These are phyloP conservation scores for Echinarachnius parma DNA, from an alignment of 53 echinoderm and acorn worm genomes.

Conservation along the genomic window DNA sequence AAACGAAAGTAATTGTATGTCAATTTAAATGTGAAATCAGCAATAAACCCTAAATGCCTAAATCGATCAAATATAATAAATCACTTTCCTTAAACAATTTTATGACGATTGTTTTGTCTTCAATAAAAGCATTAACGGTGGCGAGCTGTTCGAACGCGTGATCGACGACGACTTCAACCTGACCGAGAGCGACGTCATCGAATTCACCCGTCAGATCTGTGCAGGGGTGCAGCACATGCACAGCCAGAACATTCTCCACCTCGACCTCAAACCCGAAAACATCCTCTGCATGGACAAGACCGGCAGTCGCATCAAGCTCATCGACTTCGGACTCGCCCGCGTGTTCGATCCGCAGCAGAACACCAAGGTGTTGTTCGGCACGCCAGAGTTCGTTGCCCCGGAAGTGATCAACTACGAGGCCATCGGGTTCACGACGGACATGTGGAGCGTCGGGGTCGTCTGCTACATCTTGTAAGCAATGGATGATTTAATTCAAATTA, in stretches of 20 bases:
- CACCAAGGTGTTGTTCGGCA: slow-evolving; percentile 93
- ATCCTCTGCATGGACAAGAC: slow-evolving; percentile 87
- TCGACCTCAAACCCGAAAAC: slow-evolving; percentile 96
- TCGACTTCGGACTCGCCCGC: slow-evolving; percentile 94
- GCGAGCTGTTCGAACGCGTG: slow-evolving; percentile 92
- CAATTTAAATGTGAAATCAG: no score
- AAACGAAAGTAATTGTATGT: no score
- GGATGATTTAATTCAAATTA: neutral
- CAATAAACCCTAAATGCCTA: no score
- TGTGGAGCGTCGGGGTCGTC: slow-evolving; percentile 99
- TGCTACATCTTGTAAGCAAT: slow-evolving; percentile 91
- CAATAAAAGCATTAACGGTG: slow-evolving; percentile 85
- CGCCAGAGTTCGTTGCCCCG: slow-evolving; percentile 98
- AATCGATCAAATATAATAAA: no score
- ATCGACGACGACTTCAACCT: slow-evolving; percentile 92
- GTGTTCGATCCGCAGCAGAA: slow-evolving; percentile 68
- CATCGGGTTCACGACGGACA: slow-evolving; percentile 81
- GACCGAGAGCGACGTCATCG: slow-evolving; percentile 93
- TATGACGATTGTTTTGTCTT: no score
- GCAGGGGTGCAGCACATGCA: slow-evolving; percentile 98
- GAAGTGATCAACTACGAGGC: slow-evolving; percentile 97
- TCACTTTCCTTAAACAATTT: no score
- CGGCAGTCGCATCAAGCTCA: slow-evolving; percentile 84
- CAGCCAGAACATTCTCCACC: slow-evolving; percentile 69
- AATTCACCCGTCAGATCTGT: slow-evolving; percentile 96